Evolutionary conservation across 2,888 invertebrate species (phyloP), one percentile per base, ranked within the genome.

Genomic region (Drosophila sordidula): DNA sequence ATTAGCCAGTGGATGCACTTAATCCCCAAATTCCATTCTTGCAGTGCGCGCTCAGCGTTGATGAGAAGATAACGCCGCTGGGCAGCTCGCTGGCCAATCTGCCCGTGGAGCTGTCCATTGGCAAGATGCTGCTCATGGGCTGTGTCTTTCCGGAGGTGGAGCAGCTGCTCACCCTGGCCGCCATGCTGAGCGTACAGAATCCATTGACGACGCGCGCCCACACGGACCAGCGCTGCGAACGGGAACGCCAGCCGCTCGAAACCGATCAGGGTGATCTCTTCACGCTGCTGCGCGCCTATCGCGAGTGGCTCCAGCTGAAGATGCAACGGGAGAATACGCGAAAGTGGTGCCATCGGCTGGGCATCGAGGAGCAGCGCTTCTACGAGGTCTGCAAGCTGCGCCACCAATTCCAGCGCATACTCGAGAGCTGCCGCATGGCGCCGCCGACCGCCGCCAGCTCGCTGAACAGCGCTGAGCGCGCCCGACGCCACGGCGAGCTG

Each of bases 261-360:
- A 98, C 98, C 0, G 97, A 97, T 90, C 98, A 99, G 90, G 99
- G 99, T 0, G 99, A 99, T 91, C 97, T 99, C 0, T 94, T 99
- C 72, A 98, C 98, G 0, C 93, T 99, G 22, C 63, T 99, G 2
- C 97, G 97, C 80, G 94, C 96, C 29, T 98, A 96, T 92, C 95
- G 96, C 89, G 96, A 97, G 75, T 99, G 99, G 99, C 91, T 99
- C 39, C 94, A 95, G 79, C 94, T 96, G 36, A 98, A 98, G 90
- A 93, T 95, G 54, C 61, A 78, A 2, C 78, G 89, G 32, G 90
- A 91, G 36, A 90, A 89, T 32, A 94, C 95, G 0, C 93, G 95
- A 45, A 95, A 95, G 65, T 99, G 99, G 99, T 98, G 98, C 81
- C 95, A 95, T 73, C 94, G 96, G 61, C 93, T 98, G 62, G 98